Base-by-base conservation (phyloP, 2,888 invertebrate genomes). In the Hyalella azteca region DNA sequence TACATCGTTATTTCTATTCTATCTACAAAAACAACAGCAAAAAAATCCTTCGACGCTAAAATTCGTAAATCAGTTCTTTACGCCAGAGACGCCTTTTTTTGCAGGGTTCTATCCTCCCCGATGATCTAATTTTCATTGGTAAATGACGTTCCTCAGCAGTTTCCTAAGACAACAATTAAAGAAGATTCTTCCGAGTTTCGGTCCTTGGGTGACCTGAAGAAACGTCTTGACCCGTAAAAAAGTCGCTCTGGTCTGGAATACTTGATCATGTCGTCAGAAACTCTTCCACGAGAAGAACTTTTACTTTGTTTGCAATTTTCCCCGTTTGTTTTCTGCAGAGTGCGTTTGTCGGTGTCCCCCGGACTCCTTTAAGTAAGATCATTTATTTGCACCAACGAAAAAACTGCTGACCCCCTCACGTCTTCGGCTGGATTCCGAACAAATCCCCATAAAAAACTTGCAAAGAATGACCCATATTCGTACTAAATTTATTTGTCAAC, bases 91-190 rank as follows among this genome's bases (percentile, higher is more conserved):
- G 19, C 9, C n/a, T 66, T 36, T 36, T 66, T 66, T 66, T 66
- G 11, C 19, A 7, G 66, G 4, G 36, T 36, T 66, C 36, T 36
- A 66, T 66, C 36, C 66, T 66, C 36, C 66, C 45, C 22, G 36
- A 66, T 66, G 66, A 66, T 66, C 66, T 66, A 66, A 66, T 66
- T 66, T 66, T 66, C 66, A 66, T 66, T 36, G 66, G 66, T 66
- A 66, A 66, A 66, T 66, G 66, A 66, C 66, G 66, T 66, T 66
- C 66, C 66, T 66, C 66, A 66, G 66, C 66, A 66, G 66, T 66
- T 66, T 66, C 66, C 66, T 66, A 66, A 66, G 66, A 66, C 66
- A 66, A 66, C 66, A 66, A 66, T 66, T 66, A 66, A 66, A 66
- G 66, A 66, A 66, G 66, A 66, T 66, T 66, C 66, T 66, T 66